A percentile compares a stretch with the other conserved stretches of the same genome.
Conservation (phyloP, 2,888 invertebrate species). For the Allolobophora icterica region DNA sequence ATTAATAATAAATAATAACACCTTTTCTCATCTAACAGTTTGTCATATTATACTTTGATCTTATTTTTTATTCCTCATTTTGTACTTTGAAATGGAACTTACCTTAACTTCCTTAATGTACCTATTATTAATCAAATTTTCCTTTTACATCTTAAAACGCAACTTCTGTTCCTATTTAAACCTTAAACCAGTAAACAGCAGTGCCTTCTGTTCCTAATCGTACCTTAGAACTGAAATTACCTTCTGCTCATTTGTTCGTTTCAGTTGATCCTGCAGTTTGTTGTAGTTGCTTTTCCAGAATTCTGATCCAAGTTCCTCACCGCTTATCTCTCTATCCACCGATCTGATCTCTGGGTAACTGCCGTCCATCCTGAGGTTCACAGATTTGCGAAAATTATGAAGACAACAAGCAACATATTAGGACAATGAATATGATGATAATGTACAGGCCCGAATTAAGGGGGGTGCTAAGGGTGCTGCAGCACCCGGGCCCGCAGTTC, state of each 20-base stretch:
- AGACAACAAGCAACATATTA: not conserved
- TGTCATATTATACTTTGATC: too few relatives aligned
- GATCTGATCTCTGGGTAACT: constrained; percentile 23
- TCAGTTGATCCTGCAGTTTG: constrained; percentile 52
- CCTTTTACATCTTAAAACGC: not conserved
- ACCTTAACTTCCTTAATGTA: not conserved
- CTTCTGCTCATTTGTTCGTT: constrained; percentile 55
- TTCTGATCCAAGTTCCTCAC: constrained; percentile 5
- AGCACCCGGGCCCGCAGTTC: too few relatives aligned
- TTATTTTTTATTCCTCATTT: too few relatives aligned
- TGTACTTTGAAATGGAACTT: not conserved
- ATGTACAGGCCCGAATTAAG: too few relatives aligned
- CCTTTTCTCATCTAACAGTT: not conserved
- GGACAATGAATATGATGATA: not conserved
- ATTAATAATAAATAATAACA: not conserved
- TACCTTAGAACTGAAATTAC: constrained; percentile 42
- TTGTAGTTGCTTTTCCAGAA: constrained; percentile 43
- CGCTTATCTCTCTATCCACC: not conserved
- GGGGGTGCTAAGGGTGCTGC: too few relatives aligned
- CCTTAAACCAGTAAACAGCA: not conserved
- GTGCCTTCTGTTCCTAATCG: not conserved
- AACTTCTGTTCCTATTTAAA: not conserved
- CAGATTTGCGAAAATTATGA: not conserved
- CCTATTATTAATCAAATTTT: not conserved
- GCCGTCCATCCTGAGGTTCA: not conserved